phyloP scores from a whole-genome alignment of 1,140 invertebrate genomes.

The Ctenoplectra terminalis region DNA sequence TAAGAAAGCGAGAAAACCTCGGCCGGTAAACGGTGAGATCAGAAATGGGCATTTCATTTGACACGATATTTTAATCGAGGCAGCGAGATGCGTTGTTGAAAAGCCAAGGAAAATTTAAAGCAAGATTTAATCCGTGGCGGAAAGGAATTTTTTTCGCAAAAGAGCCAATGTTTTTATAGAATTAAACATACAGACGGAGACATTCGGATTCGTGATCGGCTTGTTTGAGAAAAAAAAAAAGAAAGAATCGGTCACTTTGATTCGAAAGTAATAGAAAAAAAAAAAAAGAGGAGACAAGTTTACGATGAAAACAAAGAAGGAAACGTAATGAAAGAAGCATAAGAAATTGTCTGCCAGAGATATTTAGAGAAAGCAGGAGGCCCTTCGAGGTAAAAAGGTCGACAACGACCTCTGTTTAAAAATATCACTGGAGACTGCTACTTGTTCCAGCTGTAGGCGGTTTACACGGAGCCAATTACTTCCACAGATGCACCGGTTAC shows the following conservation, averaged over 20 bases:
- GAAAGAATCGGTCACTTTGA: conserved; percentile 12
- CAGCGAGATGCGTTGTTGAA: too few species aligned
- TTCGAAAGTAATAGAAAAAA: background rate
- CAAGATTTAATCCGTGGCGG: background rate
- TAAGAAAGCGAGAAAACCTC: background rate
- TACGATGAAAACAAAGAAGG: background rate
- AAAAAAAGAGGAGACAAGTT: background rate
- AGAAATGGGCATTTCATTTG: background rate
- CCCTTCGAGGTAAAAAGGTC: conserved; percentile 54
- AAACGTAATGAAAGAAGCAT: background rate
- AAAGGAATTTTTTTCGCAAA: background rate
- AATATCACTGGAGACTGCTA: conserved; percentile 50
- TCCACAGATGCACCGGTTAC: conserved; percentile 25
- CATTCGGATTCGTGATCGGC: background rate
- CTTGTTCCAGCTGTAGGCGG: conserved; percentile 59
- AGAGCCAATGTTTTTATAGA: background rate
- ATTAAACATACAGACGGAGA: background rate
- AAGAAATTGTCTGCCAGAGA: conserved; percentile 33
- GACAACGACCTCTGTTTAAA: conserved; percentile 51
- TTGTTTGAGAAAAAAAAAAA: background rate
- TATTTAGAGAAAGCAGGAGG: conserved; percentile 44
- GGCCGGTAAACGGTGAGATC: too few species aligned
- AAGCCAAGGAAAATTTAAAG: background rate
- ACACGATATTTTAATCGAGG: background rate
- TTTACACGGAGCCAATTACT: conserved; percentile 71